Evolutionary conservation across 2,888 invertebrate genomes (phyloP), one percentile per base, ranked within the genome.

Genomic region (Apeira syringaria): DNA sequence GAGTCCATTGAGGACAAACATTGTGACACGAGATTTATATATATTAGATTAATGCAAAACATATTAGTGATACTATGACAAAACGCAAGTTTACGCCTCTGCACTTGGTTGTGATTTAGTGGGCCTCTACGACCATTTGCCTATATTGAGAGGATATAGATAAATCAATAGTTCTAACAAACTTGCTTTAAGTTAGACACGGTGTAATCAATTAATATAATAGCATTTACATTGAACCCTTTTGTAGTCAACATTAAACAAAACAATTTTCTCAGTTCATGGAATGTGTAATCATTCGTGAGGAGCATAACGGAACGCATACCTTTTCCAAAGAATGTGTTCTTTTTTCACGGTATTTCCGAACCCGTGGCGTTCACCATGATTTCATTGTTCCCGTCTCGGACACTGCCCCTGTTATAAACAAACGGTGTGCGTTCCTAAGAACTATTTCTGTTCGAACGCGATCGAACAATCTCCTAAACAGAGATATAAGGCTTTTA

Each of bases 291-390:
- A 68, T 66, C 75, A 74, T 71, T 79, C 70, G 72, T 65, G 70
- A 69, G 56, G 59, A 67, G 70, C 63, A 68, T 73, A 72, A 76
- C 68, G 72, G 74, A 75, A 71, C 61, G 70, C 73, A 75, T 75
- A 76, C 80, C 70, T 63, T 61, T 57, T 68, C 63, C 54, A 64
- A 64, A 61, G 66, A 63, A 59, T 47, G 60, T 57, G 67, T 71
- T 70, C 67, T 68, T 74, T 71, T 61, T 68, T 64, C 55, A 60
- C 43, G 66, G 72, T 74, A 73, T 77, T 81, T 78, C 61, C 71
- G 73, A 68, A 61, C 58, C 59, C 53, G 49, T 54, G 53, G 59
- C 50, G 65, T 67, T 60, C 52, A 68, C 68, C 70, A 70, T 69
- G 60, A 73, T 68, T 75, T 75, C 71, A 74, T 77, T 78, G 74